Conservation (phyloP, 2,797 vertebrate species). For the Orestias chungarensis region DNA sequence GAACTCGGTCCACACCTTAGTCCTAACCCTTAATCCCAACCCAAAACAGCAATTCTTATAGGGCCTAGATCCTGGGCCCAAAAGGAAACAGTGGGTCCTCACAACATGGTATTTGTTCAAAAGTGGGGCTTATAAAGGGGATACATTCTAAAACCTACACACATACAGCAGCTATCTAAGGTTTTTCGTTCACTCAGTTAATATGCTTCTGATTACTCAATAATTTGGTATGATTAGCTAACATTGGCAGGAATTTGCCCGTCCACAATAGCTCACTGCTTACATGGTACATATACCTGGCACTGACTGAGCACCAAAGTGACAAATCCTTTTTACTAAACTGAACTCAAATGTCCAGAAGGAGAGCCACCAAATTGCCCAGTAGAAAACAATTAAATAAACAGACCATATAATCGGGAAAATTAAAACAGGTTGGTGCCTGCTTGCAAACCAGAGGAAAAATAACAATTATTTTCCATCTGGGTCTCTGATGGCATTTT, state of each 20-base stretch:
- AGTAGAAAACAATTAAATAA: background rate
- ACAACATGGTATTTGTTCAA: no score
- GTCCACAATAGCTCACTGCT: background rate
- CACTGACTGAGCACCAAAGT: background rate
- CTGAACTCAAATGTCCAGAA: background rate
- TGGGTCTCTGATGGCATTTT: background rate
- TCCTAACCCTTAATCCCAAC: no score
- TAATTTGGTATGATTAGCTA: background rate
- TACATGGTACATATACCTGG: slow-evolving; percentile 1
- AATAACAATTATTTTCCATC: background rate
- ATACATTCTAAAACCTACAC: background rate
- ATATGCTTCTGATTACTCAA: no score
- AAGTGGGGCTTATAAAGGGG: no score
- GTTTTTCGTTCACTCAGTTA: background rate
- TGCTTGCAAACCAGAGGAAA: background rate
- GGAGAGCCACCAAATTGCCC: background rate
- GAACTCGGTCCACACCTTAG: no score
- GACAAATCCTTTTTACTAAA: background rate
- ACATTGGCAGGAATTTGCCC: background rate
- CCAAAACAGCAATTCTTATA: no score
- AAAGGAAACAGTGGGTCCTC: no score
- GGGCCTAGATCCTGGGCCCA: no score
- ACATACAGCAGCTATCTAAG: background rate
- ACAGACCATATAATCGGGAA: slow-evolving; percentile 4
- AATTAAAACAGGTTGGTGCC: background rate